Conservation (phyloP, 2,888 invertebrate species). For the Epirrhoe tristata region DNA sequence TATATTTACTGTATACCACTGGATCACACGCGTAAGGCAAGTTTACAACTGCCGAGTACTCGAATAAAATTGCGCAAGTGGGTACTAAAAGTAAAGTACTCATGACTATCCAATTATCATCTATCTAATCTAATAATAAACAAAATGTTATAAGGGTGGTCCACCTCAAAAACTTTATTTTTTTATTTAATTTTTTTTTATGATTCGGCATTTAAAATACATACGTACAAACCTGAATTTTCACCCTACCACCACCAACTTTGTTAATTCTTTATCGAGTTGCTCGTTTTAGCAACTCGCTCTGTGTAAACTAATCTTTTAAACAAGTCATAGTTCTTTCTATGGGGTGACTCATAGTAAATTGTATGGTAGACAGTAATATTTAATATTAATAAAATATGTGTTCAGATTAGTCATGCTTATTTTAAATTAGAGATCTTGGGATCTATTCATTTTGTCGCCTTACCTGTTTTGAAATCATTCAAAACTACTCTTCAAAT, state of each 20-base stretch:
- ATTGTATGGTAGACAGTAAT: constrained; percentile 51
- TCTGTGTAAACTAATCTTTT: constrained; percentile 9
- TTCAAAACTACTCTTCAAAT: too few relatives aligned
- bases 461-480: too few relatives aligned
- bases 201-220: too few relatives aligned
- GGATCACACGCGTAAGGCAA: constrained; percentile 64
- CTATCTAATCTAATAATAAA: too few relatives aligned
- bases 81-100: too few relatives aligned
- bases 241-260: too few relatives aligned
- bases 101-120: not conserved
- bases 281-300: not conserved
- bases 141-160: too few relatives aligned
- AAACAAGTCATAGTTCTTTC: constrained; percentile 56
- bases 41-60: constrained; percentile 6
- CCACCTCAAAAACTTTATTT: too few relatives aligned
- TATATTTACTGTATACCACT: constrained; percentile 57
- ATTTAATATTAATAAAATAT: not conserved
- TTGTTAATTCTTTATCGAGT: not conserved
- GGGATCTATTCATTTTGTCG: too few relatives aligned
- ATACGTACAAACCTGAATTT: too few relatives aligned
- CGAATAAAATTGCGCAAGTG: not conserved
- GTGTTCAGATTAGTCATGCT: not conserved
- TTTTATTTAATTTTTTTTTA: too few relatives aligned
- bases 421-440: too few relatives aligned
- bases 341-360: constrained; percentile 73